These are phyloP conservation scores for Pogonocherus hispidulus DNA, from an alignment of 2,888 invertebrate species.

Conservation along the genomic window DNA sequence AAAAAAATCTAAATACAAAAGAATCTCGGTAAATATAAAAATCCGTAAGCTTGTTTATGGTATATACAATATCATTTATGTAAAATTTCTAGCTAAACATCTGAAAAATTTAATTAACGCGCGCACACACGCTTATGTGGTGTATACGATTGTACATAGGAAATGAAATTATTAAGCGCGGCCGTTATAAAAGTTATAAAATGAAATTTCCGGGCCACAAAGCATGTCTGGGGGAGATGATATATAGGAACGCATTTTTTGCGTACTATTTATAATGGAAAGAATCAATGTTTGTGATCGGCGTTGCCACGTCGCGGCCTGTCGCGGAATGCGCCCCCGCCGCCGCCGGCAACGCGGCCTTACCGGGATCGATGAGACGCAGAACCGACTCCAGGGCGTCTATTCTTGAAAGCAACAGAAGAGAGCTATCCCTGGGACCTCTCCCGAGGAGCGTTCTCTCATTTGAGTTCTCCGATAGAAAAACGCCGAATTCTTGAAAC, in stretches of 20 bases:
- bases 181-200: conserved; percentile 69
- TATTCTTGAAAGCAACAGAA: no score
- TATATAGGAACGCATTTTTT: conserved; percentile 70
- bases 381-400: background rate
- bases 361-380: conserved; percentile 59
- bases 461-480: no score
- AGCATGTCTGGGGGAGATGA: conserved; percentile 68
- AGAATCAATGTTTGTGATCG: conserved; percentile 68
- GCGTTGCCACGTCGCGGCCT: conserved; percentile 50
- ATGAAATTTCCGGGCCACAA: conserved; percentile 69
- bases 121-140: conserved; percentile 38
- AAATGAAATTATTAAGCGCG: conserved; percentile 66
- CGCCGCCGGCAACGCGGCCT: conserved; percentile 58
- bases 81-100: conserved; percentile 43
- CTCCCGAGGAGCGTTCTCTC: background rate
- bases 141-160: conserved; percentile 60
- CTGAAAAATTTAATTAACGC: conserved; percentile 61
- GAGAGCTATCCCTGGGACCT: background rate
- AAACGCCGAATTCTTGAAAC: no score
- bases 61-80: conserved; percentile 1
- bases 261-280: conserved; percentile 70
- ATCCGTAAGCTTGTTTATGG: background rate
- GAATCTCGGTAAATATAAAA: no score
- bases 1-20: no score
- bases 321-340: conserved; percentile 59